Base-by-base conservation (phyloP, 2,888 invertebrate species). In the Pocota personata region DNA sequence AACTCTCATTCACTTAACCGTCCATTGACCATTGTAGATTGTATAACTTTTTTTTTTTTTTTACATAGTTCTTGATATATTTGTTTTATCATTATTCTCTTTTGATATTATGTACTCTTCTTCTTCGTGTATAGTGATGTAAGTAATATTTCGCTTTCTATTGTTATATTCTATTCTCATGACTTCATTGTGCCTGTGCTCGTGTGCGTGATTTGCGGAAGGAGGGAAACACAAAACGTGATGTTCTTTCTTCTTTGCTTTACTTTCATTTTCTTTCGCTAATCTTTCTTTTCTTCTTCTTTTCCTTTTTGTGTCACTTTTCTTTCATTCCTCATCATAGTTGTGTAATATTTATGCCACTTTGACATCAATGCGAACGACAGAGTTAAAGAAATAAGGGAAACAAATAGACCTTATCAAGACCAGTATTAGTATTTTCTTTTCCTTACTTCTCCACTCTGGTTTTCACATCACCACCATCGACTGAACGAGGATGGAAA, bases 11-110 rank as follows among this genome's bases (percentile, higher is more conserved):
- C 82, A 76, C 60, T 82, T 60, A 80, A 76, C 60, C 82, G 82
- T 82, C 75, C 84, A 86, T 80, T 80, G 75, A 80, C 80, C 80
- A 80, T 86, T 77, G 76, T 86, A 86, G 86, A 86, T 77, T 86
- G 58, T 87, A 82, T 82, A 40, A 40, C 40, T 50, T 57, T 73
- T 35, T 24, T 52, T 58, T 55, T 64, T 30, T 76, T 24, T 24
- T 24, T 24, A 4, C 24, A 35, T 78, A 71, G 71, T 71, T 72
- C 60, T 73, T 80, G 62, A 80, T 86, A 67, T 82, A 64, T 77
- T 73, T 82, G 58, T 78, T 67, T 50, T 78, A 71, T 73, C 73
- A 80, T 67, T 46, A 77, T 48, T 69, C 69, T 60, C 52, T 50
- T 58, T 76, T 43, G 69, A 60, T 60, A 58, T n/a, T 60, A 32